A percentile compares a stretch with the other conserved stretches of the same genome.
Evolutionary conservation across 2,113 vertebrate species (phyloP).

Genomic region (Polyodon spathula): DNA sequence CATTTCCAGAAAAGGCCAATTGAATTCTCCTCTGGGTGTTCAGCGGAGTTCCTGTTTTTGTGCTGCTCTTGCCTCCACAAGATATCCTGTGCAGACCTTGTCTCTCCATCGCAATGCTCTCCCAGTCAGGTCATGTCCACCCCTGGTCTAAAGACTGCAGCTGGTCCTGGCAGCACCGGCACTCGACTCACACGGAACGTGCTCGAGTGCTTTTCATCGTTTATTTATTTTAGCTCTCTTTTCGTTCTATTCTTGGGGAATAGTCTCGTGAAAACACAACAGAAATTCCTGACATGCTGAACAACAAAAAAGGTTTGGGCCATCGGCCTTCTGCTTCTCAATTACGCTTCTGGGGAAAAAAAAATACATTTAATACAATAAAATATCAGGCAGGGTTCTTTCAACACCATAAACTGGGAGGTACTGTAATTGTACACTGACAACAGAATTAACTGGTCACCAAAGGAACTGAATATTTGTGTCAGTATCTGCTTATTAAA

Average conservation of each 20-base stretch:
- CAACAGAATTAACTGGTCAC: background rate
- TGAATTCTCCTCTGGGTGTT: background rate
- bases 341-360: background rate
- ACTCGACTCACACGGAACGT: background rate
- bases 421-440: background rate
- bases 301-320: background rate
- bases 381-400: background rate
- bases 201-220: background rate
- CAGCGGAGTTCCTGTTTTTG: slow-evolving; percentile 25
- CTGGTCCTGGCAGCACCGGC: background rate
- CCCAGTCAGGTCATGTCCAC: background rate
- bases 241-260: background rate
- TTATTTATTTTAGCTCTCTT: background rate
- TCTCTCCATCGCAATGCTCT: background rate
- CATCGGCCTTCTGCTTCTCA: background rate
- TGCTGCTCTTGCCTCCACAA: slow-evolving; percentile 14
- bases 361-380: background rate
- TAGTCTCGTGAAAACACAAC: background rate
- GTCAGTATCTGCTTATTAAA: slow-evolving; percentile 12
- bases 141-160: background rate
- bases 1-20: background rate
- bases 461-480: slow-evolving; percentile 3
- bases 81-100: slow-evolving; percentile 25
- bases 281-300: background rate
- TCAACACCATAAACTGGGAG: background rate